Conservation (phyloP, 2,113 vertebrate species). For the Drymodes brunneopygia region DNA sequence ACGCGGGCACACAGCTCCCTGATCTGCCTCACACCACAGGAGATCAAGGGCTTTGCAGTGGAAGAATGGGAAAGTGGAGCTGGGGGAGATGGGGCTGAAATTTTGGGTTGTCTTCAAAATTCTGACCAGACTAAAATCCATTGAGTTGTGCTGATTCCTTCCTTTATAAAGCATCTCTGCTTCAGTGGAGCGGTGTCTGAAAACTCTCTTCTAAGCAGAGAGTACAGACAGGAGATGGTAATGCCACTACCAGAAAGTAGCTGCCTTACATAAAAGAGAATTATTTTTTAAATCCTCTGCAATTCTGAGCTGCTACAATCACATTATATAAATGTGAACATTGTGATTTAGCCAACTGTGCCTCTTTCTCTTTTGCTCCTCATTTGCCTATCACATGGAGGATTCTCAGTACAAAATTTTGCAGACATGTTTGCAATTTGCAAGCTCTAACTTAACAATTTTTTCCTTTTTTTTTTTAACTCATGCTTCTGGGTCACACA, state of each 20-base stretch:
- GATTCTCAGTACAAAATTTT: background rate
- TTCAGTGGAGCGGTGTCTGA: background rate
- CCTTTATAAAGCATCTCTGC: background rate
- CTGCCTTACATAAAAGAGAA: background rate
- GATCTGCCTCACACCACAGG: rapidly evolving
- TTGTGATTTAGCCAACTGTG: background rate
- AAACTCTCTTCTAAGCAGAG: background rate
- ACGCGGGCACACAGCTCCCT: rapidly evolving
- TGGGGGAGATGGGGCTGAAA: background rate
- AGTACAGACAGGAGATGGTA: background rate
- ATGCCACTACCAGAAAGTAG: background rate
- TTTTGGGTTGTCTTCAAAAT: background rate
- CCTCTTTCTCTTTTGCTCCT: background rate
- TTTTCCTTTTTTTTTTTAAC: background rate
- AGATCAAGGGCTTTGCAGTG: background rate
- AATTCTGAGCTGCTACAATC: background rate
- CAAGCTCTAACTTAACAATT: background rate
- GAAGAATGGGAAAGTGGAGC: background rate
- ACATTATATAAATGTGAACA: background rate
- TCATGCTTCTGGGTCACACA: background rate
- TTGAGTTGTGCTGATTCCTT: background rate
- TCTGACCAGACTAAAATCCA: background rate
- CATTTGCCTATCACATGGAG: background rate
- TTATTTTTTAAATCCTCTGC: conserved; percentile 11
- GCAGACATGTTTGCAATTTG: background rate